These are phyloP conservation scores for Sorex maritimensis DNA, from an alignment of 2,797 vertebrate genomes.

Conservation along the genomic window DNA sequence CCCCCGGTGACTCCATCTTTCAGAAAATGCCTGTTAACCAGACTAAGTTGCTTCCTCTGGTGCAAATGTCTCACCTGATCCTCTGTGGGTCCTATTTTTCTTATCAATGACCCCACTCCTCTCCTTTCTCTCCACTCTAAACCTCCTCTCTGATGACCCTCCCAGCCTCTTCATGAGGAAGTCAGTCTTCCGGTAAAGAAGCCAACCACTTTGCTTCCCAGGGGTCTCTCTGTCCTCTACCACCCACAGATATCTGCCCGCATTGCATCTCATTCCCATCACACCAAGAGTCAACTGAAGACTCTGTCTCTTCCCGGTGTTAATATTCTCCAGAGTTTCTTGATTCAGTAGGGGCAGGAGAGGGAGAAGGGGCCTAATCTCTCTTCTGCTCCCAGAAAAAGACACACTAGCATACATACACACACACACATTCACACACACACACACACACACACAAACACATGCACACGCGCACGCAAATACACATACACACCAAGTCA, in stretches of 20 bases:
- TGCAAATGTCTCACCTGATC: neutral
- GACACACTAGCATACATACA: slow-evolving; percentile 35
- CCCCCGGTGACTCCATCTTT: neutral
- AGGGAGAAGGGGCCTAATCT: neutral
- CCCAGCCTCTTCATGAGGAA: too few species aligned
- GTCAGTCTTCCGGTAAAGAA: neutral
- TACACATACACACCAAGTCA: slow-evolving; percentile 67
- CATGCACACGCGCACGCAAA: slow-evolving; percentile 18
- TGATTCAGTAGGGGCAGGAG: slow-evolving; percentile 29
- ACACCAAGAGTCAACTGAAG: neutral
- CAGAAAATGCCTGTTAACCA: neutral
- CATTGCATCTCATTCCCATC: neutral
- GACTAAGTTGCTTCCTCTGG: neutral
- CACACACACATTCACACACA: neutral
- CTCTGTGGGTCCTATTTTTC: slow-evolving; percentile 14
- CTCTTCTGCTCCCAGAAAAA: slow-evolving; percentile 60
- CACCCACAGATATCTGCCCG: neutral
- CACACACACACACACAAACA: neutral
- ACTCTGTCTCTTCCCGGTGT: neutral
- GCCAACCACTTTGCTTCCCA: neutral
- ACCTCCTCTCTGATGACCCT: neutral
- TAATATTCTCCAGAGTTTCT: slow-evolving; percentile 13
- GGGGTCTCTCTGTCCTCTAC: neutral
- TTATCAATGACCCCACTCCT: neutral
- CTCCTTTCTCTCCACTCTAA: slow-evolving; percentile 31